Conservation (phyloP, 2,888 invertebrate genomes). For the Oligia latruncula region DNA sequence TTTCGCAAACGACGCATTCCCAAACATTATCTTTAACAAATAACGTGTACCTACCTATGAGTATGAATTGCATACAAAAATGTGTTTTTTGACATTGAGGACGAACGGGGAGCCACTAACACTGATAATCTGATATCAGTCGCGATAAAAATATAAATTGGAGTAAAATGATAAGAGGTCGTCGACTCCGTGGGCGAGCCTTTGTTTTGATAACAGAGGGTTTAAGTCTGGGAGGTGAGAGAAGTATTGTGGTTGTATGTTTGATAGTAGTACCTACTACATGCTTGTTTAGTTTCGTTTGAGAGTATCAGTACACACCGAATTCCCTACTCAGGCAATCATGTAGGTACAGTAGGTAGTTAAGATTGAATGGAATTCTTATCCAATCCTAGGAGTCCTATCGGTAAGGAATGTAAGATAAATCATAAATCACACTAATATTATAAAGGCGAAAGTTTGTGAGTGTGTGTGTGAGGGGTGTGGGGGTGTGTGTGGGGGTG, state of each 20-base stretch:
- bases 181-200: conserved; percentile 39
- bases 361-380: no score
- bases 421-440: no score
- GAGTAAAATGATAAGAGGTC: conserved; percentile 70
- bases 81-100: conserved; percentile 72
- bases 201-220: conserved; percentile 51
- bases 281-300: neutral
- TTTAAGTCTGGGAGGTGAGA: conserved; percentile 10
- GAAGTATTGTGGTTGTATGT: neutral
- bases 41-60: no score
- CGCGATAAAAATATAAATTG: conserved; percentile 69
- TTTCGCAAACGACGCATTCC: neutral
- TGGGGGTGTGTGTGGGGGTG: no score
- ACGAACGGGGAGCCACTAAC: conserved; percentile 48
- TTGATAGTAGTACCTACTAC: no score
- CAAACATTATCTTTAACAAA: conserved; percentile 53
- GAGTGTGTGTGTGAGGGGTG: no score
- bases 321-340: neutral
- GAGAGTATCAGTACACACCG: neutral
- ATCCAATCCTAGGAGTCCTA: no score
- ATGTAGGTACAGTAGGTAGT: neutral
- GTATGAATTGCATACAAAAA: conserved; percentile 59
- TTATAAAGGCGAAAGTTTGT: no score
- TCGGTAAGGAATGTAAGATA: no score
- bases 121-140: conserved; percentile 65